A percentile compares a stretch with the other conserved stretches of the same genome.
Evolutionary conservation across 2,113 vertebrate species (phyloP).

Genomic region (Odocoileus hemionus): DNA sequence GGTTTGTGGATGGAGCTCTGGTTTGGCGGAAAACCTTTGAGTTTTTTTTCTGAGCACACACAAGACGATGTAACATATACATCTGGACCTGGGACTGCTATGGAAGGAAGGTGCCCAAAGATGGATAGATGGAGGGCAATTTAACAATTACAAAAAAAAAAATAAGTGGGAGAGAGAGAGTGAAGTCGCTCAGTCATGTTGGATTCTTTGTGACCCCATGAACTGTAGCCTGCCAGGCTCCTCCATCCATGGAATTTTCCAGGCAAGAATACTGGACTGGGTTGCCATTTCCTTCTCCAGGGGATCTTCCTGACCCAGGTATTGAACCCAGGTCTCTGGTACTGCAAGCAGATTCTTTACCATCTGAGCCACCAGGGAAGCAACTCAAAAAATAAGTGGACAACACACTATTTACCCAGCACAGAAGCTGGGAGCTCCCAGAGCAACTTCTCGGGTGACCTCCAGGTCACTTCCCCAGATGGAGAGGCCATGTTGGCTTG

Average conservation of each 20-base stretch:
- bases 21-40: not conserved
- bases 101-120: not conserved
- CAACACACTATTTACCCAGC: fast-evolving
- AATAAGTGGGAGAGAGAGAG: not conserved
- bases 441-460: not conserved
- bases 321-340: fast-evolving
- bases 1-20: too few species aligned
- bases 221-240: not conserved
- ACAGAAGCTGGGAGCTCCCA: fast-evolving
- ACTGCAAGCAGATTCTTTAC: not conserved
- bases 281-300: not conserved
- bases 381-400: not conserved
- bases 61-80: fast-evolving
- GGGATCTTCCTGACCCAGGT: not conserved
- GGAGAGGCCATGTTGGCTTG: not conserved
- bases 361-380: not conserved
- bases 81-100: fast-evolving
- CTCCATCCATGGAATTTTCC: not conserved
- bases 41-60: not conserved
- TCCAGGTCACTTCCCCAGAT: not conserved
- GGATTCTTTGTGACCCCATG: not conserved
- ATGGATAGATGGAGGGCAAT: fast-evolving
- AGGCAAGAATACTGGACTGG: not conserved
- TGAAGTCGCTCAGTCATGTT: not conserved
- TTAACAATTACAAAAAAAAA: not conserved